Percentiles rank a stretch among this genome's conserved stretches.
These are phyloP conservation scores for Pomatostomus ruficeps DNA, from an alignment of 2,113 vertebrate genomes.

Conservation along the genomic window DNA sequence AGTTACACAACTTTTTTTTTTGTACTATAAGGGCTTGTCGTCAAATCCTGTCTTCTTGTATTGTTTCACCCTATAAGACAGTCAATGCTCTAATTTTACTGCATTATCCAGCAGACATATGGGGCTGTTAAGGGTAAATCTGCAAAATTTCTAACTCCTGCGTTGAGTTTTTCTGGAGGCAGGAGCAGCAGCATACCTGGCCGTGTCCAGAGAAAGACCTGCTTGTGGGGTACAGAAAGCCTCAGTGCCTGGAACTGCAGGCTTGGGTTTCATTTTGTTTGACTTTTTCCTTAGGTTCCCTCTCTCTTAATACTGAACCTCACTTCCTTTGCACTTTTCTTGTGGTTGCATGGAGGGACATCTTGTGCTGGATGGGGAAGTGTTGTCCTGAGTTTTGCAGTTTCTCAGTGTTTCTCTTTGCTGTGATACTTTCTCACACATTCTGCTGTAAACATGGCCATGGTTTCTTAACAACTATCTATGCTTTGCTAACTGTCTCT, in stretches of 20 bases:
- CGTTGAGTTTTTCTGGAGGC: background rate
- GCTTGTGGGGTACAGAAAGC: background rate
- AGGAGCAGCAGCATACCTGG: background rate
- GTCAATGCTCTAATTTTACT: background rate
- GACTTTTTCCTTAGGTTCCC: background rate
- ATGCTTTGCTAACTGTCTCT: no score
- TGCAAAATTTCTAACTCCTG: background rate
- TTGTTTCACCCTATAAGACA: background rate
- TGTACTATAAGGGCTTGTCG: background rate
- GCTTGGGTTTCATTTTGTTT: background rate
- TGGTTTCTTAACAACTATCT: no score
- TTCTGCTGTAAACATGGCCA: no score
- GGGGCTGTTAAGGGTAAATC: background rate
- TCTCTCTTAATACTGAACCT: background rate
- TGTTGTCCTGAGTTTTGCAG: no score
- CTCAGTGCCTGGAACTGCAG: background rate
- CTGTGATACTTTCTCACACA: no score
- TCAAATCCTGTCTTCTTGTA: slow-evolving; percentile 3
- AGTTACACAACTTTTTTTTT: background rate
- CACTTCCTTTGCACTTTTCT: background rate
- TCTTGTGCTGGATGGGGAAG: background rate
- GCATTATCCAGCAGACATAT: background rate
- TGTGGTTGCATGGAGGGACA: background rate
- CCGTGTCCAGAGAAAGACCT: background rate
- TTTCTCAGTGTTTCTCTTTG: no score